A percentile compares a stretch with the other conserved stretches of the same genome.
Conservation (phyloP, 2,888 invertebrate genomes). For the Sesamia inferens region DNA sequence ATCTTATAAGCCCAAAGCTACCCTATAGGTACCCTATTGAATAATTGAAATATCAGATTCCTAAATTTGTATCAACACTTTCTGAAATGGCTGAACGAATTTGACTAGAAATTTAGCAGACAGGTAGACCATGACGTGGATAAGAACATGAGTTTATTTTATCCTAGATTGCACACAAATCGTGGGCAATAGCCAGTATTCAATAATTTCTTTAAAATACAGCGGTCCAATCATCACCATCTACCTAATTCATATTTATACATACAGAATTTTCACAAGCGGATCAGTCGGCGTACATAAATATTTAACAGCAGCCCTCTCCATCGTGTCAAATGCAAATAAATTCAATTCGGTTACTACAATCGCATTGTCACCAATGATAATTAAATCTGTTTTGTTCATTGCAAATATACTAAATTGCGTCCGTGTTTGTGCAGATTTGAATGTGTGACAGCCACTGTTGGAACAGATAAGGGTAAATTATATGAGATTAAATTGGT, state of each 20-base stretch:
- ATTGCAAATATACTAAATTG: slow-evolving; percentile 64
- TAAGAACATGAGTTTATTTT: not conserved
- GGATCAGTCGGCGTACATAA: slow-evolving; percentile 53
- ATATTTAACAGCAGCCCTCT: slow-evolving; percentile 64
- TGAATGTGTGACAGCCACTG: slow-evolving; percentile 11
- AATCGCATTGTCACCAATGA: slow-evolving; percentile 62
- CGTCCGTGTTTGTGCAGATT: slow-evolving; percentile 27
- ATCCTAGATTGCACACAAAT: not conserved
- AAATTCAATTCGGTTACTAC: slow-evolving; percentile 66
- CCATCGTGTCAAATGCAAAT: slow-evolving; percentile 69
- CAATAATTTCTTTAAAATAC: not conserved
- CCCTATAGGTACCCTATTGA: not conserved
- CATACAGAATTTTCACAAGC: slow-evolving; percentile 59
- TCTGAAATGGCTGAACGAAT: not conserved
- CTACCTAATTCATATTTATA: slow-evolving; percentile 58
- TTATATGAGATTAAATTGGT: slow-evolving; percentile 13
- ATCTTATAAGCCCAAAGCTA: not conserved
- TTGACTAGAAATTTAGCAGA: not conserved
- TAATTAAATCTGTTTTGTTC: slow-evolving; percentile 66
- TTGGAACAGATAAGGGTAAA: slow-evolving; percentile 3
- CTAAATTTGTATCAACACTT: not conserved
- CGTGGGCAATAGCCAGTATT: not conserved
- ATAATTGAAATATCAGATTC: not conserved
- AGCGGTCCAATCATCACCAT: slow-evolving; percentile 2
- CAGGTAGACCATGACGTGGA: not conserved